Percentiles rank a stretch among this genome's conserved stretches.
phyloP scores from a whole-genome alignment of 2,113 vertebrate species.

The Phoenicopterus ruber region DNA sequence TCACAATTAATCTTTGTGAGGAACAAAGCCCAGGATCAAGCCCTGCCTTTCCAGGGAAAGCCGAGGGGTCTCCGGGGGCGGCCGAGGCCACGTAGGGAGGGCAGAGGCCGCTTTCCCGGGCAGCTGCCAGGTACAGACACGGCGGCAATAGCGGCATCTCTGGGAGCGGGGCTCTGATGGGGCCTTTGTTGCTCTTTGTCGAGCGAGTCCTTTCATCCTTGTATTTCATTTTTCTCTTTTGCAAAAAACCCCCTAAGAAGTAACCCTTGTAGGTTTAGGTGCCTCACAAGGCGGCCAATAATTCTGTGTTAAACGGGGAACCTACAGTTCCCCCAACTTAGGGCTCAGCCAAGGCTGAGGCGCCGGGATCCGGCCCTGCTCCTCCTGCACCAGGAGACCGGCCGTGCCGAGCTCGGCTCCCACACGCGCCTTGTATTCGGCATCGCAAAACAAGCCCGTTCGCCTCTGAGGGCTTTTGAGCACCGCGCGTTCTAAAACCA shows the following conservation, averaged over 20 bases:
- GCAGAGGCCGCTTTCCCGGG: background rate
- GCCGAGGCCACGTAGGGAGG: rapidly evolving
- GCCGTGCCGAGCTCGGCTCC: background rate
- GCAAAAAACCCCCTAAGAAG: background rate
- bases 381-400: background rate
- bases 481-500: rapidly evolving
- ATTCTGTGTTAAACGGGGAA: background rate
- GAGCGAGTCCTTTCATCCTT: background rate
- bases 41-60: background rate
- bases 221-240: background rate
- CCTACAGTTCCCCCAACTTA: rapidly evolving
- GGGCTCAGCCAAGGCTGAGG: background rate
- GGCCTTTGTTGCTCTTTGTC: background rate
- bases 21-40: background rate
- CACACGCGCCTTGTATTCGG: too few species aligned
- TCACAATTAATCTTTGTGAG: background rate
- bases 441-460: background rate
- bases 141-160: too few species aligned
- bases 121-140: background rate
- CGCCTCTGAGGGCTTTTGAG: rapidly evolving
- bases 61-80: too few species aligned
- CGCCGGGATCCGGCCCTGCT: rapidly evolving
- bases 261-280: background rate
- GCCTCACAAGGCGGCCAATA: background rate
- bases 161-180: rapidly evolving